Evolutionary conservation across 2,797 vertebrate species (phyloP), one percentile per base, ranked within the genome.

Genomic region (Poeciliopsis infans): DNA sequence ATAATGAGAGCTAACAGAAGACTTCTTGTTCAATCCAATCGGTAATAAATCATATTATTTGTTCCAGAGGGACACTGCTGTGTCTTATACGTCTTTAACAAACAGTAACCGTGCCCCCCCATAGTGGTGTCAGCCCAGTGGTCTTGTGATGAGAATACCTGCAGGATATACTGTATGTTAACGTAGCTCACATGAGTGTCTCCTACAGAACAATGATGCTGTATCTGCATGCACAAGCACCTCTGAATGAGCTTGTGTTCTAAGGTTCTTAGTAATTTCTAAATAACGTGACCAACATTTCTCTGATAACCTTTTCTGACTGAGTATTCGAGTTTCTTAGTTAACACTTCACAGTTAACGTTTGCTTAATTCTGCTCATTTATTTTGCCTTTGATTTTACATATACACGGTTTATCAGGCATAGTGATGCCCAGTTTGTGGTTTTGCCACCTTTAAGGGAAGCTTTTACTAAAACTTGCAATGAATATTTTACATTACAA

Each of bases 181-280:
- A 94, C 51, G 75, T 25, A 15, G n/a, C 83, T 93, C 90, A 90
- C 90, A 91, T 92, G 90, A 91, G 85, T 16, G 5, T 68, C 71
- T 68, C 43, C 75, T 20, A n/a, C 61, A 83, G 77, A 81, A 89
- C 86, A 83, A 73, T 84, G 72, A 82, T 66, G 2, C n/a, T 77
- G 57, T 74, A 72, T 83, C 49, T 20, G 77, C 53, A 28, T 15
- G 45, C 41, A 72, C 28, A 46, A 68, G 70, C 66, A 53, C 1
- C 80, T 66, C 25, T 87, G 36, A 87, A 84, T 83, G 78, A 72
- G 75, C 77, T 78, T 85, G 71, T 87, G 72, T 84, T 85, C 76
- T 68, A 51, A 45, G 41, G 41, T 70, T 2, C 23, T 70, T n/a
- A 15, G 25, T 70, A 15, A 45, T 45, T 70, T 70, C 41, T 70